Evolutionary conservation across 2,113 vertebrate genomes (phyloP).

Genomic region (Semicossyphus pulcher): DNA sequence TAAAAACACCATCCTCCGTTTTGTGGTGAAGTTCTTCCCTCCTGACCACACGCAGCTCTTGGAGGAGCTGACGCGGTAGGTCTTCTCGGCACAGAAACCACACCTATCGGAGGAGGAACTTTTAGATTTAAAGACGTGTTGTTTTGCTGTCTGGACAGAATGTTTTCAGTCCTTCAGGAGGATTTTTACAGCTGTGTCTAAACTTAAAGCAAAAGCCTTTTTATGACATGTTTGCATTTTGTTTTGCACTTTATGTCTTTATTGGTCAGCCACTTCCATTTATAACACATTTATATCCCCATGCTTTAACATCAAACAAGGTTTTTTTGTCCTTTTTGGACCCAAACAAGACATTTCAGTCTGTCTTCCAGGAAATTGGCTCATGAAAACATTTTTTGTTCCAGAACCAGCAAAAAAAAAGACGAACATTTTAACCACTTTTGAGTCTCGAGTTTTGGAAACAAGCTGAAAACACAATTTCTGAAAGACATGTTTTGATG

Average conservation of each 20-base stretch:
- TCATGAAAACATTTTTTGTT: no score
- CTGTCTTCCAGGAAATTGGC: no score
- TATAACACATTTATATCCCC: conserved; percentile 11
- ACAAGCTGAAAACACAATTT: no score
- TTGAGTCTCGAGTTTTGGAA: no score
- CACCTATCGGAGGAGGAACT: conserved; percentile 16
- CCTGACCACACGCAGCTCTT: conserved; percentile 95
- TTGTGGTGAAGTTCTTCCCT: conserved; percentile 99
- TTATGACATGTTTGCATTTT: background rate
- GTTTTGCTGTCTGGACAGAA: conserved; percentile 27
- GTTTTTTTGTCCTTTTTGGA: background rate
- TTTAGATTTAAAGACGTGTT: conserved; percentile 22
- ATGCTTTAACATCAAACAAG: conserved; percentile 2
- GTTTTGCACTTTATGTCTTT: conserved; percentile 6
- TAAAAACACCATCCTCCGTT: conserved; percentile 92
- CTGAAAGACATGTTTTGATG: no score
- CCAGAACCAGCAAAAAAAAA: no score
- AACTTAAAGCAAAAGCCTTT: conserved; percentile 3
- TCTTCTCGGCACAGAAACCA: conserved; percentile 19
- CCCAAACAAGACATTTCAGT: no score
- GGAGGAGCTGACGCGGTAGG: conserved; percentile 97
- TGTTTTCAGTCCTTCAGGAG: conserved; percentile 17
- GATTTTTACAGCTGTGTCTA: conserved; percentile 5
- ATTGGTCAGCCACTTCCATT: conserved; percentile 11
- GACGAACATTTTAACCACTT: no score